These are phyloP conservation scores for Tenualosa thibaudeaui DNA, from an alignment of 2,797 vertebrate species.

Conservation along the genomic window DNA sequence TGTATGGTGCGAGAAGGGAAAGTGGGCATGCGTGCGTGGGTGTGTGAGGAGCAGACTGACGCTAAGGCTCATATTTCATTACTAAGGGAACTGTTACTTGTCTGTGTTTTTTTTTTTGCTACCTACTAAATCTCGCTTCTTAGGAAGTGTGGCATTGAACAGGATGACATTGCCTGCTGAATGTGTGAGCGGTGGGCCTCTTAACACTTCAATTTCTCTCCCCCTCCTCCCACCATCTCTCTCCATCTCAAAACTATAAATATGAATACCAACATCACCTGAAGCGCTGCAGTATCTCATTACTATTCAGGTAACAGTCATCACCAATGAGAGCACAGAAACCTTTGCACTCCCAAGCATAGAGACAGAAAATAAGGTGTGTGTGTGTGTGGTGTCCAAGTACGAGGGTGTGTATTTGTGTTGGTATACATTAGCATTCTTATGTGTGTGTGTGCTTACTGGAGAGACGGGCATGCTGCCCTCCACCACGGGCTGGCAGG, in stretches of 20 bases:
- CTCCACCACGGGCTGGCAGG: slow-evolving; percentile 92
- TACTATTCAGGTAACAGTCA: not conserved
- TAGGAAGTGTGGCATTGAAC: not conserved
- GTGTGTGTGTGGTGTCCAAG: too few species aligned
- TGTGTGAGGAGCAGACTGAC: not conserved
- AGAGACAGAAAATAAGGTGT: not conserved
- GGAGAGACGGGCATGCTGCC: slow-evolving; percentile 90
- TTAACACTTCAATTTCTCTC: not conserved
- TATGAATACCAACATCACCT: not conserved
- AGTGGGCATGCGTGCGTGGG: too few species aligned
- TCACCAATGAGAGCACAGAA: not conserved
- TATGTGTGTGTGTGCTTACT: slow-evolving; percentile 68
- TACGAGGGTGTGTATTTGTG: too few species aligned
- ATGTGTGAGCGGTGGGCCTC: not conserved
- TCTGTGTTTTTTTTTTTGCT: not conserved
- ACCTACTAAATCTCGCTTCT: not conserved
- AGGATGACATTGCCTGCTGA: slow-evolving; percentile 3
- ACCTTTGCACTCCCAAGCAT: not conserved
- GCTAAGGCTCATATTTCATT: slow-evolving; percentile 4
- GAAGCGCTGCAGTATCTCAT: not conserved
- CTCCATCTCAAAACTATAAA: not conserved
- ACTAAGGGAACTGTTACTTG: not conserved
- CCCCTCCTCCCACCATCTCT: not conserved
- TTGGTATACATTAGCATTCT: not conserved
- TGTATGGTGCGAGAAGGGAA: not conserved